Percentiles rank a stretch among this genome's conserved stretches.
These are phyloP conservation scores for Alentia gelatinosa DNA, from an alignment of 2,888 invertebrate genomes.

Conservation along the genomic window DNA sequence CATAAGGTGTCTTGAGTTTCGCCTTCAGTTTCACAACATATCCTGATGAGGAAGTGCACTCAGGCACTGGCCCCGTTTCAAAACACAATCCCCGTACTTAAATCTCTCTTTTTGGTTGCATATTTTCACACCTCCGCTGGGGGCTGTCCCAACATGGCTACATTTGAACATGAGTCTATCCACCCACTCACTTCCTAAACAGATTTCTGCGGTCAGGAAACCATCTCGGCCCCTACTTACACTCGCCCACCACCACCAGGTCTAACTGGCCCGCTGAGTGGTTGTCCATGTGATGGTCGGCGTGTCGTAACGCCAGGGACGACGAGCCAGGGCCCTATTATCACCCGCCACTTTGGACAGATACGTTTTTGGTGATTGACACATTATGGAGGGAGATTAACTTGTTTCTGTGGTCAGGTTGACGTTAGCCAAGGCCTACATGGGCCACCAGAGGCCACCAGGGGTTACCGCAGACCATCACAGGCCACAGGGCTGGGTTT, in stretches of 20 bases:
- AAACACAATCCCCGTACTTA: no score
- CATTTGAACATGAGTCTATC: background rate
- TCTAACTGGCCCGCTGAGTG: background rate
- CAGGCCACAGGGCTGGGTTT: no score
- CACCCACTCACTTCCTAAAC: background rate
- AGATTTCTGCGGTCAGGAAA: background rate
- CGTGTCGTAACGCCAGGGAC: background rate
- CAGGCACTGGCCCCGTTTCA: no score
- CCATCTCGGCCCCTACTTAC: background rate
- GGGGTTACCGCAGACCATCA: no score
- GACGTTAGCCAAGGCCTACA: background rate
- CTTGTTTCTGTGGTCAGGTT: background rate
- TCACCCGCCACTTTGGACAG: background rate
- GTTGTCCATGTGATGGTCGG: background rate
- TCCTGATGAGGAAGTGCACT: no score
- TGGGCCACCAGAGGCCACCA: background rate
- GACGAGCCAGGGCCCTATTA: background rate
- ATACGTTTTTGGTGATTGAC: background rate
- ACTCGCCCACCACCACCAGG: background rate
- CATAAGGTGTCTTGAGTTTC: no score
- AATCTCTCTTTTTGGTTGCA: no score
- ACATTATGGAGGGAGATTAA: background rate
- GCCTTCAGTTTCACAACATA: no score
- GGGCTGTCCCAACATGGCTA: no score
- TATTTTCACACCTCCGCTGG: no score